Conservation (phyloP, 2,888 invertebrate genomes). For the Amphimallon solstitiale region DNA sequence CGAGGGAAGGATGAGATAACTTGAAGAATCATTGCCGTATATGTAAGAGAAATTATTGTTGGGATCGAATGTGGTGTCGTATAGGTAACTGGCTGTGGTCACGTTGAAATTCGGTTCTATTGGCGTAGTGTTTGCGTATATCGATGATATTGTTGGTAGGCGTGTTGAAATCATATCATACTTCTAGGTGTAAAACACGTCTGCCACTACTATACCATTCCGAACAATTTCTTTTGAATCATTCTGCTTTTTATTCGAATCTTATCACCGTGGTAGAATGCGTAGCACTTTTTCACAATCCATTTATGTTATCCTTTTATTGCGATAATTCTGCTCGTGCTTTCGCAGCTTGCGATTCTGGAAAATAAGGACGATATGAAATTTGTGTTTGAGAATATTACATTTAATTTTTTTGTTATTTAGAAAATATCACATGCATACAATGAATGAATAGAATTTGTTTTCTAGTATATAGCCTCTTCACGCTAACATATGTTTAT, state of each 20-base stretch:
- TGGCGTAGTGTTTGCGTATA: slow-evolving; percentile 44
- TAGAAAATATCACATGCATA: too few relatives aligned
- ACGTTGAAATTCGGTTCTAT: slow-evolving; percentile 49
- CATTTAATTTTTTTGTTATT: too few relatives aligned
- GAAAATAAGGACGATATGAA: too few relatives aligned
- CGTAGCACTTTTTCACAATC: not conserved
- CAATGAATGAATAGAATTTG: too few relatives aligned
- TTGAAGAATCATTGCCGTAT: slow-evolving; percentile 45
- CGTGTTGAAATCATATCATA: slow-evolving; percentile 60
- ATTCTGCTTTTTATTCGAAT: slow-evolving; percentile 10
- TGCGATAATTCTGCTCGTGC: not conserved
- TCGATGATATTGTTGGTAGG: slow-evolving; percentile 48
- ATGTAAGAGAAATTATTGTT: slow-evolving; percentile 26
- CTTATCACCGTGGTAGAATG: not conserved
- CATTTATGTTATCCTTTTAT: slow-evolving; percentile 23
- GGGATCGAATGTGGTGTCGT: slow-evolving; percentile 45
- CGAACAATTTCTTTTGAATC: slow-evolving; percentile 6
- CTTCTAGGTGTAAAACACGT: slow-evolving; percentile 41
- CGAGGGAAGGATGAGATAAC: slow-evolving; percentile 72
- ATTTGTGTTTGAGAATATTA: too few relatives aligned
- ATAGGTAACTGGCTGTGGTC: slow-evolving; percentile 52
- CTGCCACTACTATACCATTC: slow-evolving; percentile 28
- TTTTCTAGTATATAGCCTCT: too few relatives aligned
- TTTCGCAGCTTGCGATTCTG: not conserved
- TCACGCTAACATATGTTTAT: too few relatives aligned